Base-by-base conservation (phyloP, 2,797 vertebrate species). In the Scleropages formosus region DNA sequence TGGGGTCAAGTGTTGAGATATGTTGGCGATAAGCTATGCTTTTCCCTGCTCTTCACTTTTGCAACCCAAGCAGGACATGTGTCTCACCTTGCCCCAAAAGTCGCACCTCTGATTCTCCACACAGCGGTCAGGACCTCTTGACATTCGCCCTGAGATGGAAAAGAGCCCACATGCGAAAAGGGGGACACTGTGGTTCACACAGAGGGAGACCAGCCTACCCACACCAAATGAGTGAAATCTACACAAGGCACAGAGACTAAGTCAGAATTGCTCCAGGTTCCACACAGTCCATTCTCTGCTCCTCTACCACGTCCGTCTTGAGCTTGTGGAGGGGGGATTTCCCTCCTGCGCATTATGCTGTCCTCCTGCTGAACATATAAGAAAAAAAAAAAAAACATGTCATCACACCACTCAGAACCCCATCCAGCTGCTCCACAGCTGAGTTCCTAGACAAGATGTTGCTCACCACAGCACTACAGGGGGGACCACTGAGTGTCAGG, bases 1-100 rank as follows among this genome's bases (percentile, higher is more conserved):
- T 10, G 59, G 62, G 46, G 53, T 74, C 79, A 78, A 78, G 80
- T 16, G 62, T 77, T 83, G 79, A 56, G 70, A 75, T 72, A 68
- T 79, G 64, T 61, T 79, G 87, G 86, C 81, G 80, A 87, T 82
- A 80, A 90, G 88, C 88, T 89, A 87, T 82, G 84, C 88, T 90
- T 75, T 83, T 85, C 78, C 75, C 85, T 82, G 78, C 80, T 78
- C 78, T 53, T 59, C 78, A 81, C 81, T 69, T 75, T 46, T 71
- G 72, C 69, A 70, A 61, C 75, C 73, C 72, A 69, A 31, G 46
- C 75, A 60, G 75, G 75, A 76, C 46, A 75, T 15, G 13, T 46
- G 13, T 26, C 65, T 74, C 53, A 16, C 53, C 39, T 16, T 59
- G 53, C 44, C 58, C 58, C 56, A 67, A 75, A 61, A 69, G 39